Percentiles rank a stretch among this genome's conserved stretches.
phyloP scores from a whole-genome alignment of 2,113 vertebrate species.

The Vidua macroura region DNA sequence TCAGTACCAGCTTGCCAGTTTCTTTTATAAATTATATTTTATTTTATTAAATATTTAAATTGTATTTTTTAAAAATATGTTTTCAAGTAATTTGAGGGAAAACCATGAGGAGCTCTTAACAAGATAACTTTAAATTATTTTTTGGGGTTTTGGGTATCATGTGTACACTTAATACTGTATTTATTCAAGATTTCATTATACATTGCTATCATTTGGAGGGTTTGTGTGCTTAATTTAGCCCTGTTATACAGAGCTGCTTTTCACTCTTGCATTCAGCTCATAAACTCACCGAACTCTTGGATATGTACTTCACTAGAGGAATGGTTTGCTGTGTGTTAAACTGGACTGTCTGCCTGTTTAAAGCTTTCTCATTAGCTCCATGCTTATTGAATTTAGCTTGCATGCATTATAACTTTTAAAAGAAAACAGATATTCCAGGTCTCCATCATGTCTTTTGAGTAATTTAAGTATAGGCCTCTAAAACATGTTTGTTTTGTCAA shows the following conservation, averaged over 20 bases:
- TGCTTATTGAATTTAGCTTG: background rate
- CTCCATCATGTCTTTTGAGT: background rate
- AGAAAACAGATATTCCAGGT: background rate
- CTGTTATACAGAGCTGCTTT: background rate
- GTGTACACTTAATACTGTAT: background rate
- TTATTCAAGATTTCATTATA: background rate
- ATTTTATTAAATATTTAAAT: background rate
- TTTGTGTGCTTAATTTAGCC: background rate
- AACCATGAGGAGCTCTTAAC: background rate
- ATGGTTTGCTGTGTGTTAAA: background rate
- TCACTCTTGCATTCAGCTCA: background rate
- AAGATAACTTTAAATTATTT: background rate
- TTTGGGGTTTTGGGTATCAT: background rate
- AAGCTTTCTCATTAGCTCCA: background rate
- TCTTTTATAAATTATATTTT: background rate
- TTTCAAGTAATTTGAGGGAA: background rate
- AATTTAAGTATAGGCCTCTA: background rate
- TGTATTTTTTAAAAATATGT: background rate
- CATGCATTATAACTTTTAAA: background rate
- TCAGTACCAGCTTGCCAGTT: background rate
- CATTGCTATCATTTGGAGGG: background rate
- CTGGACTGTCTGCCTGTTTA: background rate
- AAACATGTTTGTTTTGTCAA: background rate
- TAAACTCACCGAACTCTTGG: background rate
- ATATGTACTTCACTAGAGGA: background rate